Conservation (phyloP, 1,140 invertebrate genomes). For the Stegodyphus dumicola region DNA sequence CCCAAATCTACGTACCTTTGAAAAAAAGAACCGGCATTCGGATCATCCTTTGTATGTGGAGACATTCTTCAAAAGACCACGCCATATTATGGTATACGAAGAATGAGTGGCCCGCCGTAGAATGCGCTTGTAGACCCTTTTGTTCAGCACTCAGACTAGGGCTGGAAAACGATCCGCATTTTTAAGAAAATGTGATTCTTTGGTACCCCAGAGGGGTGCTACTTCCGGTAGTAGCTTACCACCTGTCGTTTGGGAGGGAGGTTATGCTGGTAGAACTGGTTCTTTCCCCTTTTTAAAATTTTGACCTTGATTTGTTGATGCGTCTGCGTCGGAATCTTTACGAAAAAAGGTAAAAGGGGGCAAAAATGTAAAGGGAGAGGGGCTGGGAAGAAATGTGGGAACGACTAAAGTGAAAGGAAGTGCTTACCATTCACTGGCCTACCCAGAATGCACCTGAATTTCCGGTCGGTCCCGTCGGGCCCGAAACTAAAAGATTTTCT, state of each 20-base stretch:
- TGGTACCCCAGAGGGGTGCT: background rate
- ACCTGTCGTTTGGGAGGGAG: conserved; percentile 24
- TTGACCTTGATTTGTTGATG: conserved; percentile 39
- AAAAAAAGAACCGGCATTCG: background rate
- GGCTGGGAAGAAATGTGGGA: conserved; percentile 18
- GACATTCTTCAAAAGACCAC: conserved; percentile 28
- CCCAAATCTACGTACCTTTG: no score
- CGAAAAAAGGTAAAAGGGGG: background rate
- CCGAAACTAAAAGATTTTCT: background rate
- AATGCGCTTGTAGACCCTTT: background rate
- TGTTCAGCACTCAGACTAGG: background rate
- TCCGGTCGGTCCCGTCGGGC: background rate
- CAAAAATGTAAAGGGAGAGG: background rate
- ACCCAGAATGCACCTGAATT: conserved; percentile 1
- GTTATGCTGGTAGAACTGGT: background rate
- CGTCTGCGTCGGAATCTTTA: conserved; percentile 5
- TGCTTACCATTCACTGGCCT: background rate
- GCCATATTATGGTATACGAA: conserved; percentile 37
- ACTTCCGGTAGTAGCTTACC: conserved; percentile 37
- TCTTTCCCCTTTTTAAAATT: conserved; percentile 1
- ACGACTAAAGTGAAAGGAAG: conserved; percentile 30
- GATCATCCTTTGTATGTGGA: conserved; percentile 5
- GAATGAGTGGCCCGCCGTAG: conserved; percentile 1
- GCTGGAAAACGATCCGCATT: conserved; percentile 5
- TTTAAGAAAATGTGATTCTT: conserved; percentile 26